Evolutionary conservation across 2,113 vertebrate genomes (phyloP).

Genomic region (Lophochroa leadbeateri): DNA sequence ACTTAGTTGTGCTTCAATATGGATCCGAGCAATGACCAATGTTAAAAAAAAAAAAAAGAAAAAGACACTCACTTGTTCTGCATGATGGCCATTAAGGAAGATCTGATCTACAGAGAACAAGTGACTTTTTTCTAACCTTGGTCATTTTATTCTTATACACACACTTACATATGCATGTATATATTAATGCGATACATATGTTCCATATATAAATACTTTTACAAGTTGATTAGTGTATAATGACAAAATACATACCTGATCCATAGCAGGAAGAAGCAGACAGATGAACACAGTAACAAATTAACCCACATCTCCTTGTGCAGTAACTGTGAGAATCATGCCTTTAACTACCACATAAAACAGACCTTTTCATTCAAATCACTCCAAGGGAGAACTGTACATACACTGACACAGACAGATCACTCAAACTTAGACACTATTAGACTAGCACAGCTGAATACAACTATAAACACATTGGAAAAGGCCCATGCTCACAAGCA

Average conservation of each 20-base stretch:
- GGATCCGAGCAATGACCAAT: background rate
- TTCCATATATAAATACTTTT: background rate
- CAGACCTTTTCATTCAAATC: background rate
- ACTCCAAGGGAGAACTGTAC: background rate
- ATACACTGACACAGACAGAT: background rate
- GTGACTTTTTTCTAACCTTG: background rate
- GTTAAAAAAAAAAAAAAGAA: background rate
- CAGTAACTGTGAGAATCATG: background rate
- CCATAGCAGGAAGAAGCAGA: background rate
- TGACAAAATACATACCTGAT: background rate
- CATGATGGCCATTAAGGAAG: background rate
- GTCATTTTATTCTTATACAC: background rate
- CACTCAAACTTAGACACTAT: background rate
- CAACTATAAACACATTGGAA: background rate
- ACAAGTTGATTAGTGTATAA: background rate
- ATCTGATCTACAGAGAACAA: background rate
- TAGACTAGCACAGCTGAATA: background rate
- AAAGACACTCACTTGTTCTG: background rate
- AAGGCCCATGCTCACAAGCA: background rate
- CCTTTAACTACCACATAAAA: background rate
- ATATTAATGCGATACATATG: background rate
- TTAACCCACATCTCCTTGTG: background rate
- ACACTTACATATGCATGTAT: background rate
- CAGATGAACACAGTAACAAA: background rate
- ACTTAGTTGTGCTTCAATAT: background rate